A percentile compares a stretch with the other conserved stretches of the same genome.
Evolutionary conservation across 2,113 vertebrate species (phyloP).

Genomic region (Scomber colias): DNA sequence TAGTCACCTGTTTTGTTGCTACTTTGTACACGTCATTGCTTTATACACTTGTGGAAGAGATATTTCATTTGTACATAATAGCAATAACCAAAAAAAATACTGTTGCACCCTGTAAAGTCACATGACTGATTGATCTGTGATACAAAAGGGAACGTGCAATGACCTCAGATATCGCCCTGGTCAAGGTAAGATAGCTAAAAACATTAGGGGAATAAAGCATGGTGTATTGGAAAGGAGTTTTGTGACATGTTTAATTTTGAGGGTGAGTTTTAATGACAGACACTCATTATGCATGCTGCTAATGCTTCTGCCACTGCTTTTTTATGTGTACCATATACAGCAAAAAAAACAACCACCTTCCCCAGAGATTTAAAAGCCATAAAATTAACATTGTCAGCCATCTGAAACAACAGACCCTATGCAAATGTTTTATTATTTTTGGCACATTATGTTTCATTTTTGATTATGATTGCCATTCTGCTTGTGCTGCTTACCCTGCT

Average conservation of each 20-base stretch:
- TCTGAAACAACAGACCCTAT: background rate
- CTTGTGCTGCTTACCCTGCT: slow-evolving; percentile 61
- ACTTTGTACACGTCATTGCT: too few species aligned
- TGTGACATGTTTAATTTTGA: background rate
- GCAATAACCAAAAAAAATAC: too few species aligned
- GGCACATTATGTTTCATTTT: background rate
- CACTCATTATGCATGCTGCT: slow-evolving; percentile 37
- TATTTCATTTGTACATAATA: too few species aligned
- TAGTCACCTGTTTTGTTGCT: too few species aligned
- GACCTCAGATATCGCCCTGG: background rate
- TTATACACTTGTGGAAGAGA: too few species aligned
- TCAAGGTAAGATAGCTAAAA: background rate
- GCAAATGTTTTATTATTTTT: slow-evolving; percentile 20
- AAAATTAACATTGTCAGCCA: background rate
- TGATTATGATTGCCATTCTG: slow-evolving; percentile 55
- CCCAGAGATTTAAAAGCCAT: too few species aligned
- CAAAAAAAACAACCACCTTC: too few species aligned
- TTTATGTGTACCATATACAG: background rate
- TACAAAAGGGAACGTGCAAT: background rate
- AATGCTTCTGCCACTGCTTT: slow-evolving; percentile 33
- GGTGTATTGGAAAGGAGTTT: too few species aligned
- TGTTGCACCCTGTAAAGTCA: too few species aligned
- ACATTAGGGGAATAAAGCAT: background rate
- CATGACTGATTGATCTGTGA: too few species aligned
- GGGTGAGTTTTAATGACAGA: background rate